A percentile compares a stretch with the other conserved stretches of the same genome.
Conservation (phyloP, 92 coral and sea anemone genomes). For the Meandrina meandrites region DNA sequence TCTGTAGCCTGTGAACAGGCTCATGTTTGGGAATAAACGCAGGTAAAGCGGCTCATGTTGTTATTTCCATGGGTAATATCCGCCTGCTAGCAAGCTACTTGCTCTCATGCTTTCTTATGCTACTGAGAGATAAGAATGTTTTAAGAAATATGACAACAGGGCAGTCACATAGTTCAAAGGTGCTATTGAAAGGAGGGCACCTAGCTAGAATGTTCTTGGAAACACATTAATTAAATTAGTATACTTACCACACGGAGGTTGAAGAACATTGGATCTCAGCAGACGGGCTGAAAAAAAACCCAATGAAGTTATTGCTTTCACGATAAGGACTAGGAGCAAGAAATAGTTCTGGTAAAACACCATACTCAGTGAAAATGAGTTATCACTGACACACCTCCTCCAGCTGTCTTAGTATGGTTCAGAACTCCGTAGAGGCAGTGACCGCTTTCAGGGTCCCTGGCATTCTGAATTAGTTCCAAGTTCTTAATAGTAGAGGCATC, state of each 20-base stretch:
- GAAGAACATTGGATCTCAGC: conserved; percentile 92
- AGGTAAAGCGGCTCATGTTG: no score
- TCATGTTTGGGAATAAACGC: no score
- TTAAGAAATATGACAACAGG: not conserved
- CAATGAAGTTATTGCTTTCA: not conserved
- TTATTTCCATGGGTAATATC: no score
- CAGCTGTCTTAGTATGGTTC: conserved; percentile 92
- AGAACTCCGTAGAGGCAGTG: conserved; percentile 91
- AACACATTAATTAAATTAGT: not conserved
- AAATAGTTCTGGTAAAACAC: not conserved
- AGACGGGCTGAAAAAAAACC: conserved; percentile 73
- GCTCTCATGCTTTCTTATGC: not conserved
- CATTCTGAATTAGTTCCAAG: conserved; percentile 87
- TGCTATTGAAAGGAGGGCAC: not conserved
- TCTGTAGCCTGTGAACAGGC: no score
- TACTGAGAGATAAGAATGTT: not conserved
- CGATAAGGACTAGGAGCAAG: not conserved
- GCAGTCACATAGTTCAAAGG: not conserved
- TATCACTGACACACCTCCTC: conserved; percentile 81
- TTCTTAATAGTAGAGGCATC: conserved; percentile 93
- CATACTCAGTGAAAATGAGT: not conserved
- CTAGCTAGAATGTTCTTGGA: not conserved
- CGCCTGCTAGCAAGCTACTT: no score
- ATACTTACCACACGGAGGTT: conserved; percentile 95
- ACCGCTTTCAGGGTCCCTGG: conserved; percentile 87